Conservation (phyloP, 2,113 vertebrate species). For the Gymnocephalus cernua region DNA sequence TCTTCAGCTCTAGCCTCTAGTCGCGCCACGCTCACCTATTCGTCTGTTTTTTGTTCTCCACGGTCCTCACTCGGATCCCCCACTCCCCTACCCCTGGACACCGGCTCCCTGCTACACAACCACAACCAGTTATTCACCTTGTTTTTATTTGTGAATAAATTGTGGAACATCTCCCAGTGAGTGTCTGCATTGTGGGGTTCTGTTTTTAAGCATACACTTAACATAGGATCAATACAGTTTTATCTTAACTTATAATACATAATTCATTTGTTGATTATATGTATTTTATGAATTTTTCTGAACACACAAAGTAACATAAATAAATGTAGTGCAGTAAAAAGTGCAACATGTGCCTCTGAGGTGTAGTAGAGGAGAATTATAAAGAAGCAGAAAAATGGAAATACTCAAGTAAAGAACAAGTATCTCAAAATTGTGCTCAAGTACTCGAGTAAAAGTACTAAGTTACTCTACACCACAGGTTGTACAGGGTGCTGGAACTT, state of each 20-base stretch:
- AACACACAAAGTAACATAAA: not conserved
- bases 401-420: not conserved
- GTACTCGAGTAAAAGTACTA: not conserved
- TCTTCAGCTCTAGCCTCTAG: too few relatives aligned
- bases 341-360: not conserved
- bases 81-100: too few relatives aligned
- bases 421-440: not conserved
- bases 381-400: not conserved
- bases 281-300: not conserved
- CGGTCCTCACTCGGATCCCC: too few relatives aligned
- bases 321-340: not conserved
- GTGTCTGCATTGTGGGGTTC: too few relatives aligned
- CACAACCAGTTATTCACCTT: too few relatives aligned
- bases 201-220: too few relatives aligned
- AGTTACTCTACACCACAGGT: not conserved
- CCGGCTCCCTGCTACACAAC: too few relatives aligned
- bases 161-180: too few relatives aligned
- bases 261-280: not conserved
- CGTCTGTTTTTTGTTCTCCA: too few relatives aligned
- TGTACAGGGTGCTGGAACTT: constrained; percentile 31
- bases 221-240: not conserved
- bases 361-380: not conserved
- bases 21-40: too few relatives aligned
- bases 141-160: too few relatives aligned
- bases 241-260: not conserved